Conservation (phyloP, 2,113 vertebrate species). For the Cryptoleucopteryx plumbea region DNA sequence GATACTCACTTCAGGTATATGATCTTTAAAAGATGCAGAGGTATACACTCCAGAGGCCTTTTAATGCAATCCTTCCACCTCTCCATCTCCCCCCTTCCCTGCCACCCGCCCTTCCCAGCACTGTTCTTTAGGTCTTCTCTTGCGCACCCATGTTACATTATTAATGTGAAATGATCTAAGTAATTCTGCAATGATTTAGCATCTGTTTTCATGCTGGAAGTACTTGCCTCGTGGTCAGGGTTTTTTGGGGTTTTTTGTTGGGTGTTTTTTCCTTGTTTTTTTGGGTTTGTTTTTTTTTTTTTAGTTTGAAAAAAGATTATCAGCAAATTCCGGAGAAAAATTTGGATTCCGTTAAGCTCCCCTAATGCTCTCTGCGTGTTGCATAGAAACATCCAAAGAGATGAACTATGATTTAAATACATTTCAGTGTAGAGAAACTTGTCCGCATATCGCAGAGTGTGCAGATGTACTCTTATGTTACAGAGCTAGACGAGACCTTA, state of each 20-base stretch:
- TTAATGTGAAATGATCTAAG: slow-evolving; percentile 60
- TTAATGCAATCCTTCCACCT: background rate
- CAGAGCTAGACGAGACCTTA: background rate
- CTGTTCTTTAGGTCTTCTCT: background rate
- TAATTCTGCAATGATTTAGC: slow-evolving; percentile 52
- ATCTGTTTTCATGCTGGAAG: slow-evolving; percentile 34
- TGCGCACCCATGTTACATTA: slow-evolving; percentile 15
- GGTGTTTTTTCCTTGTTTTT: too few relatives aligned
- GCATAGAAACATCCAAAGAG: background rate
- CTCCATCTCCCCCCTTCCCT: background rate
- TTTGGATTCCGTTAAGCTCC: background rate
- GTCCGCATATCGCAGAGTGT: background rate
- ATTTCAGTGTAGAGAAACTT: background rate
- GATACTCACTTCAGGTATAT: slow-evolving; percentile 30
- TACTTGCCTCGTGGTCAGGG: slow-evolving; percentile 2
- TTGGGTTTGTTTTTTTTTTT: background rate
- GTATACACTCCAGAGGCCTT: slow-evolving; percentile 61
- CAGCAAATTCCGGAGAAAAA: background rate
- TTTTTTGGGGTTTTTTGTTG: background rate
- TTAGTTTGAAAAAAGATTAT: background rate
- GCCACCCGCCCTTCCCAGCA: background rate
- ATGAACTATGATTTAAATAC: background rate
- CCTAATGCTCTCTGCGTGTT: background rate
- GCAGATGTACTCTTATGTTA: background rate
- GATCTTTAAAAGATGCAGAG: slow-evolving; percentile 38